phyloP scores from a whole-genome alignment of 2,113 vertebrate genomes.

The Nycticryphes semicollaris region DNA sequence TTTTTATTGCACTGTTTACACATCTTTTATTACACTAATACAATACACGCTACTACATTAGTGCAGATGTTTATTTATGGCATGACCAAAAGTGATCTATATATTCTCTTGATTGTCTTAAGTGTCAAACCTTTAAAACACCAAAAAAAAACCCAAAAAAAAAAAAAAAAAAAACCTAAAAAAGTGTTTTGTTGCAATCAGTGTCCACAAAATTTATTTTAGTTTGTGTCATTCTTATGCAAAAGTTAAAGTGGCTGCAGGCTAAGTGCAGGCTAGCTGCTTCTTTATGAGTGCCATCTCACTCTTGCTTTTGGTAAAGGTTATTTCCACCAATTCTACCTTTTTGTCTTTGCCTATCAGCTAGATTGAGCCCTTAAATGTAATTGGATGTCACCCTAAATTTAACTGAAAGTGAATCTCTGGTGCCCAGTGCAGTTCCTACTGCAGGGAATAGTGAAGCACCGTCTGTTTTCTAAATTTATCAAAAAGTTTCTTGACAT shows the following conservation, averaged over 20 bases:
- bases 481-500: neutral
- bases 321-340: neutral
- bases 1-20: neutral
- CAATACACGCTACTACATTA: neutral
- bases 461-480: neutral
- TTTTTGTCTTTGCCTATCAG: neutral
- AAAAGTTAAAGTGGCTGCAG: neutral
- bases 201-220: neutral
- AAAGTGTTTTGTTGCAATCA: neutral
- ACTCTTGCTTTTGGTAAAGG: neutral
- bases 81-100: neutral
- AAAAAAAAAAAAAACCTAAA: neutral
- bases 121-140: neutral
- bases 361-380: neutral
- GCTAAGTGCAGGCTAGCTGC: neutral
- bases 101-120: neutral
- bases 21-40: neutral
- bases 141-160: neutral
- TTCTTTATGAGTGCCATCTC: neutral
- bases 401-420: neutral
- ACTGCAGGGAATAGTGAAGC: neutral
- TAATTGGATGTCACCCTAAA: neutral
- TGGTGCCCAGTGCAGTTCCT: neutral
- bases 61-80: neutral
- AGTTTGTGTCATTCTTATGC: neutral